Conservation (phyloP, 2,888 invertebrate species). For the Rhamphomyia laevipes region DNA sequence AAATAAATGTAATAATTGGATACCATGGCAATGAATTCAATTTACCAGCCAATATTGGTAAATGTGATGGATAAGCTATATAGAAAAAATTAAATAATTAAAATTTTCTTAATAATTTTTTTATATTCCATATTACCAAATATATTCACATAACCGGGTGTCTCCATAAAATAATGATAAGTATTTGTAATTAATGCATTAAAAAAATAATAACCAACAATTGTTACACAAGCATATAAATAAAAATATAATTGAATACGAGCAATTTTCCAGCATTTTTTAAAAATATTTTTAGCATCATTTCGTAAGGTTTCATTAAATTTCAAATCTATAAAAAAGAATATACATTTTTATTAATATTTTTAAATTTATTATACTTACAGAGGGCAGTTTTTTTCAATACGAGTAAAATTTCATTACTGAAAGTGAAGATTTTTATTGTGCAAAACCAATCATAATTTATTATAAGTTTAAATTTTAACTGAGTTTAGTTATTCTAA, state of each 20-base stretch:
- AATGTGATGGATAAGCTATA: constrained; percentile 23
- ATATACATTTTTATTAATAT: too few species aligned
- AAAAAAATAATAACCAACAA: constrained; percentile 18
- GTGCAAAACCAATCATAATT: too few species aligned
- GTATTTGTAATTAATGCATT: constrained; percentile 19
- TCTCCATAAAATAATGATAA: constrained; percentile 16
- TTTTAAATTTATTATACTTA: too few species aligned
- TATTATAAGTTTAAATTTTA: too few species aligned
- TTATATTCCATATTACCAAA: not conserved
- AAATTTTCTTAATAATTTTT: not conserved
- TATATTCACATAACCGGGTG: constrained; percentile 16
- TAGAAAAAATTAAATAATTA: not conserved
- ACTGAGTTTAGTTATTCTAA: too few species aligned
- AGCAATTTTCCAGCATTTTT: constrained; percentile 20
- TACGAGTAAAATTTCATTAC: too few species aligned
- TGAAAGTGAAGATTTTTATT: too few species aligned
- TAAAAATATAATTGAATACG: constrained; percentile 23
- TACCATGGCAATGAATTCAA: constrained; percentile 16
- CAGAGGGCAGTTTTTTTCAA: too few species aligned
- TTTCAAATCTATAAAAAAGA: constrained; percentile 20
- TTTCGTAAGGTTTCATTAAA: constrained; percentile 16
- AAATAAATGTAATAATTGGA: constrained; percentile 20
- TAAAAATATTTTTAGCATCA: constrained; percentile 20
- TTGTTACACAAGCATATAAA: constrained; percentile 16
- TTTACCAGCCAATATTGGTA: constrained; percentile 14